phyloP scores from a whole-genome alignment of 2,797 vertebrate genomes.

The Limosa lapponica region DNA sequence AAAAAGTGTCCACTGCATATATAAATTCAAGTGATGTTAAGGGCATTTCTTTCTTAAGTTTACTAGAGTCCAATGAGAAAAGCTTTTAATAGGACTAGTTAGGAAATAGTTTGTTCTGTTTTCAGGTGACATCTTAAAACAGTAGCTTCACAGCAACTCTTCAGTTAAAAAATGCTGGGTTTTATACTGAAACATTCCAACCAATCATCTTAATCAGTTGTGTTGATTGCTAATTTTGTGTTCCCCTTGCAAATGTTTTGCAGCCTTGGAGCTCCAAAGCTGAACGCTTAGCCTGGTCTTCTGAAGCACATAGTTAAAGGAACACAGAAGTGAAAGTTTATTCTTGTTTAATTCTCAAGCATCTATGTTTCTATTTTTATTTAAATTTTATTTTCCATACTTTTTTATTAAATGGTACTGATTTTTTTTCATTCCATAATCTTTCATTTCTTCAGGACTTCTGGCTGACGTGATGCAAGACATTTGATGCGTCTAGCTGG shows the following conservation, averaged over 20 bases:
- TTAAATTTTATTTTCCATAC: not conserved
- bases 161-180: not conserved
- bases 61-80: not conserved
- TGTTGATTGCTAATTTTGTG: not conserved
- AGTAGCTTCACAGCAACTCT: not conserved
- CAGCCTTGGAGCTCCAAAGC: not conserved
- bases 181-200: not conserved
- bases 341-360: not conserved
- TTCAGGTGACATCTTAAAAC: not conserved
- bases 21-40: not conserved
- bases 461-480: not conserved
- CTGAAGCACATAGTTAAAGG: not conserved
- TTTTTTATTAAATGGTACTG: not conserved
- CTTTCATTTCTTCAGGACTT: not conserved
- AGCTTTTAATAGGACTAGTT: not conserved
- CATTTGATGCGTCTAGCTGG: not conserved
- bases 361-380: not conserved
- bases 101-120: not conserved
- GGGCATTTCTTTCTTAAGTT: not conserved
- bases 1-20: not conserved
- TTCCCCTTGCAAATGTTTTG: not conserved
- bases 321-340: not conserved
- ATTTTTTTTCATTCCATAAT: not conserved
- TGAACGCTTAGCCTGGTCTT: fast-evolving
- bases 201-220: not conserved